Percentiles rank a stretch among this genome's conserved stretches.
Evolutionary conservation across 2,888 invertebrate genomes (phyloP).

Genomic region (Teinopalpus imperialis): DNA sequence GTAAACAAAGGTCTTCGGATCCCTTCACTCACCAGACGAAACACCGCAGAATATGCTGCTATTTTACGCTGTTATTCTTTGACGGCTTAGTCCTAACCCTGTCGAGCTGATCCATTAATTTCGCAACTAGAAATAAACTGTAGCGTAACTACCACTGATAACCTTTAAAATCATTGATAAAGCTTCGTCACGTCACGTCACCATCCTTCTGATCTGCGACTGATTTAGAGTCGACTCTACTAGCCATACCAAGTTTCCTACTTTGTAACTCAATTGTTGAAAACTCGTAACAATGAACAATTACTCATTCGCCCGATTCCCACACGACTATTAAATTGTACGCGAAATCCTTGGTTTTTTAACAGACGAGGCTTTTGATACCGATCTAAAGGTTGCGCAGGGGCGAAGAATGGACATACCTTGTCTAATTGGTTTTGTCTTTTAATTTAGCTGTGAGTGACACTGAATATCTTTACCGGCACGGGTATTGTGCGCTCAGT

Average conservation of each 20-base stretch:
- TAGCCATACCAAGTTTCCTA: constrained; percentile 43
- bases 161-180: too few relatives aligned
- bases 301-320: constrained; percentile 54
- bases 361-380: constrained; percentile 54
- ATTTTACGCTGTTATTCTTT: too few relatives aligned
- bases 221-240: constrained; percentile 28
- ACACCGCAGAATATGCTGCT: too few relatives aligned
- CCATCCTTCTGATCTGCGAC: constrained; percentile 2
- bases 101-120: too few relatives aligned
- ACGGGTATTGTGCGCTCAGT: too few relatives aligned
- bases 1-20: too few relatives aligned
- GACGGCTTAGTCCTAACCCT: too few relatives aligned
- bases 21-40: too few relatives aligned
- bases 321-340: constrained; percentile 63
- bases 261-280: constrained; percentile 53
- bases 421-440: constrained; percentile 22
- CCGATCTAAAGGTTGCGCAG: constrained; percentile 61
- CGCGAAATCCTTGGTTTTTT: constrained; percentile 69
- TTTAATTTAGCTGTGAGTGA: background rate
- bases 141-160: too few relatives aligned
- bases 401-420: constrained; percentile 29
- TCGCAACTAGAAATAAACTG: too few relatives aligned
- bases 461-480: background rate
- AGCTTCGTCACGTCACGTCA: background rate
- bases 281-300: constrained; percentile 61